Conservation (phyloP, 2,113 vertebrate species). For the Tinamus guttatus region DNA sequence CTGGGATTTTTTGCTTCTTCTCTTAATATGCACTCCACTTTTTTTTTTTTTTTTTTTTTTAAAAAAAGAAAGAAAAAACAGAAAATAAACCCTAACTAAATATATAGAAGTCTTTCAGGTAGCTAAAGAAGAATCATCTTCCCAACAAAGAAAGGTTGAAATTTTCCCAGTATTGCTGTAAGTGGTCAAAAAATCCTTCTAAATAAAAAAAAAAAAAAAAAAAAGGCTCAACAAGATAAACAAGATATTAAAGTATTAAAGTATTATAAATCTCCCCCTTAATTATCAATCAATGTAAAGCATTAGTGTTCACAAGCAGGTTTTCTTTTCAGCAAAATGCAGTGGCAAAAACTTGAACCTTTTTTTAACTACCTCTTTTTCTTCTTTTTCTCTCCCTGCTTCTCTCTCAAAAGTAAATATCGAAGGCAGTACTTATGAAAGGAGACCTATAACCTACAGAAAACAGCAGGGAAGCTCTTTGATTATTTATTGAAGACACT, state of each 20-base stretch:
- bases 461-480: conserved; percentile 57
- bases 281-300: not conserved
- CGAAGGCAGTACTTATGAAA: not conserved
- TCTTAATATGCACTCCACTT: not conserved
- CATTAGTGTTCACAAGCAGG: not conserved
- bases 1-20: conserved; percentile 14
- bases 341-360: not conserved
- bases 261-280: not conserved
- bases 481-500: conserved; percentile 70
- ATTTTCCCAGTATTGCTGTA: not conserved
- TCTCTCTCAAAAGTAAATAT: conserved; percentile 25
- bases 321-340: not conserved
- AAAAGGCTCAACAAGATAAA: not conserved
- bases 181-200: not conserved
- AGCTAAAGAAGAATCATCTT: not conserved
- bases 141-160: not conserved
- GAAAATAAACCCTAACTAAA: not conserved
- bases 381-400: not conserved
- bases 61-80: conserved; percentile 11
- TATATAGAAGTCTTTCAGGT: not conserved
- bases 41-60: too few species aligned
- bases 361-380: not conserved
- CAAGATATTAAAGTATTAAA: not conserved
- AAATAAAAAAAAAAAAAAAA: not conserved
- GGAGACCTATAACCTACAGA: not conserved